Base-by-base conservation (phyloP, 2,797 vertebrate species). In the Nyctibius grandis region DNA sequence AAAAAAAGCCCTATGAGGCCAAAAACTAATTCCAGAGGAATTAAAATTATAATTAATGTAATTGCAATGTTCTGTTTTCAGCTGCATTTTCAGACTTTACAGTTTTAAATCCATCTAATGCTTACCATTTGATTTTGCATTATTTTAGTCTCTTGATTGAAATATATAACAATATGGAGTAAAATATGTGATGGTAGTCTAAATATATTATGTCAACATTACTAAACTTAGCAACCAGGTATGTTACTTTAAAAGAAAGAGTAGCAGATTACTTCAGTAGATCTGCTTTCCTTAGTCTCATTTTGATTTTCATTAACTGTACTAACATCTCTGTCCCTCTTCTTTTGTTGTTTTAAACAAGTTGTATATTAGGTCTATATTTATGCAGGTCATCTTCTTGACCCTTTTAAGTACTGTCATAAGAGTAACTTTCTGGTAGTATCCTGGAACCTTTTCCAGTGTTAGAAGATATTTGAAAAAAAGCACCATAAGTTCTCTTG, bases 1-100 rank as follows among this genome's bases (percentile, higher is more conserved):
- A 38, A 4, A 2, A 4, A 34, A 48, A 10, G 14, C 0, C 7
- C 4, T 3, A 38, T 59, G 5, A 56, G 4, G 11, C 1, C 13
- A 51, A 56, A 89, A 65, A 2, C 1, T 22, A 53, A 67, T 63
- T 50, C 25, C 29, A 51, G 44, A 51, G 11, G 10, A 68, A 36
- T 45, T 84, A 11, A 20, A 73, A n/a, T 29, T 19, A 11, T 64
- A 59, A 22, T 45, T 67, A 44, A 29, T 61, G 69, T 0, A 50
- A 8, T 33, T 59, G 7, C 1, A 60, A 15, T 38, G 4, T 38
- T 86, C 6, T 85, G 3, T 34, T 84, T 84, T 36, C 23, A 74
- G 6, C 15, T 57, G 12, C 15, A 21, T 87, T 93, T 93, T 93
- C 40, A 76, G 26, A 45, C 7, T 47, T 77, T 7, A 50, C 4